phyloP scores from a whole-genome alignment of 2,888 invertebrate genomes.

The Lithodes maja region DNA sequence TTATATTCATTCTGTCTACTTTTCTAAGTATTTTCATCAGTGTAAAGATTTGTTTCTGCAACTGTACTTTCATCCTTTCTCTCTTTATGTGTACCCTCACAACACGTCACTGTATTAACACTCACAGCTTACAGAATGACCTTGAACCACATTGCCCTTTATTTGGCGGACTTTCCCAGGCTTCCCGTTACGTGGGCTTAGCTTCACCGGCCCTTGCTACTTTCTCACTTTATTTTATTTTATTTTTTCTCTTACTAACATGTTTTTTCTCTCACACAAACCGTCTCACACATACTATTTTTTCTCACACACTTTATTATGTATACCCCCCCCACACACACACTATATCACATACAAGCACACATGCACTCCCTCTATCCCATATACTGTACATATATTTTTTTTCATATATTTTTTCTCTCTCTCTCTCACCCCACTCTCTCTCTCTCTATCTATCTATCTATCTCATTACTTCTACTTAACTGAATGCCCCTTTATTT shows the following conservation, averaged over 20 bases:
- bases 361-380: background rate
- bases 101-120: background rate
- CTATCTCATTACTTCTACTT: background rate
- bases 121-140: too few relatives aligned
- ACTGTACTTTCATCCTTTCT: background rate
- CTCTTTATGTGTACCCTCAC: background rate
- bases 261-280: background rate
- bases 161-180: too few relatives aligned
- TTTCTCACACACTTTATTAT: too few relatives aligned
- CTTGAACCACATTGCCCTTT: too few relatives aligned
- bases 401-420: background rate
- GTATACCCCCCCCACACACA: background rate
- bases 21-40: too few relatives aligned
- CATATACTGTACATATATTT: background rate
- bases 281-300: background rate
- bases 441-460: background rate
- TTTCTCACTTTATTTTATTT: background rate
- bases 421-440: background rate
- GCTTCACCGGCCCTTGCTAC: too few relatives aligned
- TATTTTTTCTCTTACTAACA: background rate
- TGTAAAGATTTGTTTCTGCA: too few relatives aligned
- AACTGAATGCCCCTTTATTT: background rate
- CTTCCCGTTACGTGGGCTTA: too few relatives aligned
- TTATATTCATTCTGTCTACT: too few relatives aligned
- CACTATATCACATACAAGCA: background rate